Evolutionary conservation across 1,140 invertebrate species (phyloP).

Genomic region (Amyelois transitella): DNA sequence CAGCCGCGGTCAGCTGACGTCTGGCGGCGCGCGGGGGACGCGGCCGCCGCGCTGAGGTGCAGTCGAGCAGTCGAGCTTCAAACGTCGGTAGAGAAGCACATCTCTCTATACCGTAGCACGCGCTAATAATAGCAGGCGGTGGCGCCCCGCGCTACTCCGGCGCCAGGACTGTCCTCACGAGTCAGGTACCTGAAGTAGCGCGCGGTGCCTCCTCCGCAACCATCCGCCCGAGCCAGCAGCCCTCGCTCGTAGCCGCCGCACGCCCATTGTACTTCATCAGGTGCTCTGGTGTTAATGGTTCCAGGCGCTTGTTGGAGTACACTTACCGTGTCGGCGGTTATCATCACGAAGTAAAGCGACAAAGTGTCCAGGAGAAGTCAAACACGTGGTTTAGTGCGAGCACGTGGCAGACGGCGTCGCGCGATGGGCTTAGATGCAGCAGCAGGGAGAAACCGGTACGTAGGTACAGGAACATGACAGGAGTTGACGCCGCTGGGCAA

Average conservation of each 20-base stretch:
- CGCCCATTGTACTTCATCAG: slow-evolving; percentile 99
- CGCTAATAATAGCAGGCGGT: slow-evolving; percentile 49
- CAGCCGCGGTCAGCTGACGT: slow-evolving; percentile 70
- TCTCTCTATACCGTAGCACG: slow-evolving; percentile 22
- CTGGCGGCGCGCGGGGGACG: slow-evolving; percentile 66
- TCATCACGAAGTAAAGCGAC: slow-evolving; percentile 20
- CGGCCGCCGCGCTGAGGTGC: slow-evolving; percentile 42
- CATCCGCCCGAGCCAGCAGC: slow-evolving; percentile 6
- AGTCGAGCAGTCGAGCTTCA: slow-evolving; percentile 61
- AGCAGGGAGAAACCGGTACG: background rate
- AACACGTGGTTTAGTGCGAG: slow-evolving; percentile 12
- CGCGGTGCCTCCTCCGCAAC: slow-evolving; percentile 79
- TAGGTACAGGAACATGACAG: background rate
- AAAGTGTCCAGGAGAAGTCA: background rate
- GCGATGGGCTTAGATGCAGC: background rate
- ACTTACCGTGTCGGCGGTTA: slow-evolving; percentile 81
- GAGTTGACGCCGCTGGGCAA: slow-evolving; percentile 5
- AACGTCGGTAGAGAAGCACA: slow-evolving; percentile 40
- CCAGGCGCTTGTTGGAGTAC: slow-evolving; percentile 98
- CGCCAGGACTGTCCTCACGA: slow-evolving; percentile 76
- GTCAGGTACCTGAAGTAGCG: slow-evolving; percentile 99
- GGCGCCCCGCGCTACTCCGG: slow-evolving; percentile 65
- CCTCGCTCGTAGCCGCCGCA: slow-evolving; percentile 75
- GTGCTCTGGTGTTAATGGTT: slow-evolving; percentile 92
- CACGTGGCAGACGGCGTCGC: slow-evolving; percentile 11